Conservation (phyloP, 2,888 invertebrate genomes). For the Pristionchus entomophagus region DNA sequence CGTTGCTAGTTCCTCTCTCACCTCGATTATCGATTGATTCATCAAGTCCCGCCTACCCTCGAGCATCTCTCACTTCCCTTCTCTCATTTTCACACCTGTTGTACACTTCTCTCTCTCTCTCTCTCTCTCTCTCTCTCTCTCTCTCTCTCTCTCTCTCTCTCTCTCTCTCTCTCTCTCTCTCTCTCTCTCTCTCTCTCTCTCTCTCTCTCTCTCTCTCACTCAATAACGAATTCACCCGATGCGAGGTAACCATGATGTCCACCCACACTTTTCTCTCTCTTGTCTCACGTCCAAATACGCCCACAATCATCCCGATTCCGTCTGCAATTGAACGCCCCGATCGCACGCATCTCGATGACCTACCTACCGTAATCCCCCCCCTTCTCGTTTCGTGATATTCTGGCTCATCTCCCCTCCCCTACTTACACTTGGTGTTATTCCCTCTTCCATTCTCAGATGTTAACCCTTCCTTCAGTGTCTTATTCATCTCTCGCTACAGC, state of each 20-base stretch:
- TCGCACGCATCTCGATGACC: background rate
- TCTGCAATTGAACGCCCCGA: constrained; percentile 20
- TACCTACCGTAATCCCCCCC: background rate
- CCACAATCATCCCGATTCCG: background rate
- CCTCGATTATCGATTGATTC: constrained; percentile 21
- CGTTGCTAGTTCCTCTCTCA: background rate
- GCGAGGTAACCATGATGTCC: constrained; percentile 5
- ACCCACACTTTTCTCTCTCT: background rate
- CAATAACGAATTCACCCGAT: background rate
- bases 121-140: background rate
- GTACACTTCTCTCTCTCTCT: background rate
- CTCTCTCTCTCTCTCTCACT: background rate
- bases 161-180: background rate
- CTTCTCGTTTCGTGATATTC: background rate
- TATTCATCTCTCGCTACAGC: background rate
- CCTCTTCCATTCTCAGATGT: background rate
- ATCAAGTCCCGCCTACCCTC: background rate
- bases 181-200: background rate
- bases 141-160: background rate
- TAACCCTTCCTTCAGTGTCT: background rate
- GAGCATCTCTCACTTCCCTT: background rate
- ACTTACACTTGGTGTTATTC: constrained; percentile 17
- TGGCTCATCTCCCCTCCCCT: background rate
- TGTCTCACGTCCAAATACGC: background rate
- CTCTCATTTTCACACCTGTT: background rate